Evolutionary conservation across 2,888 invertebrate species (phyloP), one percentile per base, ranked within the genome.

Genomic region (Euzophera pinguis): DNA sequence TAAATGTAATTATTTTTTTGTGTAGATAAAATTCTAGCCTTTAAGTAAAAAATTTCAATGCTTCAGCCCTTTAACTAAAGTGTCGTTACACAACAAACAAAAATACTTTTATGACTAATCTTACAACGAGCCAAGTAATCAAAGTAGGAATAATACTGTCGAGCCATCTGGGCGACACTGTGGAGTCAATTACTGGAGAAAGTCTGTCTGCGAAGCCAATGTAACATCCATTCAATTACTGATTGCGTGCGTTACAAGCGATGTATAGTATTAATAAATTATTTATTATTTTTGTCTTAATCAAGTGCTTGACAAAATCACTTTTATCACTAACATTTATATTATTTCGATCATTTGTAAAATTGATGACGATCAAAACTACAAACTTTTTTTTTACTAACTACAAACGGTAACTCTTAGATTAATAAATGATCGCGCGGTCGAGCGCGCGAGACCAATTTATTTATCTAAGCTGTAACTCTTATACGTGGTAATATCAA

Each of bases 121-220:
- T 34, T 35, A 10, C 29, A 9, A 32, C 50, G 47, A 57, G 55
- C 53, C n/a, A 48, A 47, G 57, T 56, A 57, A 58, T 57, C 58
- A 60, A 53, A 53, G 52, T 56, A 22, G 22, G 22, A 22, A 52
- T 51, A 52, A 17, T 51, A 55, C 75, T 73, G 32, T 32, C 32
- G 77, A 68, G 71, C 74, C 73, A 75, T 78, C 72, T 73, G 81
- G 74, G 72, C 70, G 65, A 58, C 57, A 75, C 73, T 79, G 81
- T 82, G 78, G 79, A 77, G 67, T 75, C 84, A 82, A 83, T 85
- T 81, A 76, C 75, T 70, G 71, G 65, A 73, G 62, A 70, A 68
- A 73, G 60, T 67, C 63, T 66, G 80, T 81, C 80, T 82, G 78
- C 63, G 68, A 66, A 64, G 69, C 69, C 76, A 81, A 80, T 82